phyloP scores from a whole-genome alignment of 2,888 invertebrate species.

The Alloplasta piceator region DNA sequence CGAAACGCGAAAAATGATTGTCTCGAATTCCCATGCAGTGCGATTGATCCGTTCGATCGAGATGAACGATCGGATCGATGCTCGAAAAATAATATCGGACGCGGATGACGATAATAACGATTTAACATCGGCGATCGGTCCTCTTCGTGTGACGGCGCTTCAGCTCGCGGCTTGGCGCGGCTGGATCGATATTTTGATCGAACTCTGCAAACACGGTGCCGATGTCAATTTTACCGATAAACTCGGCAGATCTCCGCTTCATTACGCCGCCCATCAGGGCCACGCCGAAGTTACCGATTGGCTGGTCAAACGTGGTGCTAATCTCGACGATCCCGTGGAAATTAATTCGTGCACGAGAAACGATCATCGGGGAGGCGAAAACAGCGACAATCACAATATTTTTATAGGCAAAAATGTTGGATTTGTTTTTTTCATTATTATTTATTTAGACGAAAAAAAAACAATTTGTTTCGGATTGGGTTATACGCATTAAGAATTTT shows the following conservation, averaged over 20 bases:
- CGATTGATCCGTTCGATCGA: constrained; percentile 66
- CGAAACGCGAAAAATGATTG: constrained; percentile 55
- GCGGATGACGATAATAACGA: constrained; percentile 29
- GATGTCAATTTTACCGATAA: constrained; percentile 72
- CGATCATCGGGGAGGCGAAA: constrained; percentile 22
- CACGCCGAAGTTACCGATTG: constrained; percentile 71
- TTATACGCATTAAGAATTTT: too few species aligned
- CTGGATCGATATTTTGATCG: constrained; percentile 61
- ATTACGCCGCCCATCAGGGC: constrained; percentile 78
- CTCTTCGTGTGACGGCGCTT: constrained; percentile 66
- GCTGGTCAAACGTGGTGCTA: constrained; percentile 70
- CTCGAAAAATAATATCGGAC: constrained; percentile 56
- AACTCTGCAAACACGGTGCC: constrained; percentile 64
- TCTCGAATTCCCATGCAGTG: constrained; percentile 23
- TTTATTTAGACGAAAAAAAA: too few species aligned
- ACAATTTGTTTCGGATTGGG: too few species aligned
- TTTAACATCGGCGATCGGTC: constrained; percentile 61
- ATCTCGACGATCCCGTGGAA: constrained; percentile 60
- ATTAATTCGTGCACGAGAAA: constrained; percentile 62
- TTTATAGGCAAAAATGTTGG: constrained; percentile 62
- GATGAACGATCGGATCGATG: constrained; percentile 52
- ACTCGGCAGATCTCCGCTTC: constrained; percentile 78
- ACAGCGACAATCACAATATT: constrained; percentile 20
- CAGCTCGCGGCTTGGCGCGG: constrained; percentile 73
- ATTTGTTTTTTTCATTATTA: not conserved